These are phyloP conservation scores for Holothuria glaberrima DNA, from an alignment of 35 echinoderm and acorn worm genomes.

Conservation along the genomic window DNA sequence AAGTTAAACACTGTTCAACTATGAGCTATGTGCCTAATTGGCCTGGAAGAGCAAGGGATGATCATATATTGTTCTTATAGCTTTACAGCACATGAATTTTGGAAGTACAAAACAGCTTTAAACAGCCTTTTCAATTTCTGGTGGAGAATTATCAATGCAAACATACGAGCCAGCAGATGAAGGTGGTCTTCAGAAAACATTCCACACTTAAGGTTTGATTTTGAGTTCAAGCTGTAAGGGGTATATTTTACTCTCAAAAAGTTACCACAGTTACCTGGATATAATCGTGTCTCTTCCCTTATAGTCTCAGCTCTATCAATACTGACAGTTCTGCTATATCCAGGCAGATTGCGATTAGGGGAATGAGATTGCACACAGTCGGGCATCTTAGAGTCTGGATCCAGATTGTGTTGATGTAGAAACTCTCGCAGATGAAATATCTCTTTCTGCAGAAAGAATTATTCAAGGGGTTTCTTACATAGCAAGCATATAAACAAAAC, in stretches of 20 bases:
- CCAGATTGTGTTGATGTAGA: conserved; percentile 71
- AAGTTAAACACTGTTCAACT: too few relatives aligned
- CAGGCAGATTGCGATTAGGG: conserved; percentile 24
- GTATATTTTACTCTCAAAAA: not conserved
- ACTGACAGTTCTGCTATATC: conserved; percentile 61
- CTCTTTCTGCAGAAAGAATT: conserved; percentile 71
- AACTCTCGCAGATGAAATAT: conserved; percentile 81
- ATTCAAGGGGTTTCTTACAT: not conserved
- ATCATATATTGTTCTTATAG: too few relatives aligned
- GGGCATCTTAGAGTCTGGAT: conserved; percentile 66
- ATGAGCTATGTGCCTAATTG: too few relatives aligned
- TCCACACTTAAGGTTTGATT: too few relatives aligned
- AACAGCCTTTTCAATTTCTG: too few relatives aligned
- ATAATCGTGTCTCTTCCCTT: conserved; percentile 73
- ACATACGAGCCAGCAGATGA: too few relatives aligned
- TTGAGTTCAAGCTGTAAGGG: too few relatives aligned
- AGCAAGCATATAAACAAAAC: not conserved
- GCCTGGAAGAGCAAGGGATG: too few relatives aligned
- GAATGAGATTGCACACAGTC: conserved; percentile 50
- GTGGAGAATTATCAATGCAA: too few relatives aligned
- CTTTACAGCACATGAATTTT: too few relatives aligned
- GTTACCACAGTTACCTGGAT: conserved; percentile 54
- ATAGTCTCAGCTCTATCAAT: conserved; percentile 81
- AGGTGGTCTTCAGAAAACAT: too few relatives aligned
- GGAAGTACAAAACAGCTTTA: too few relatives aligned